A percentile compares a stretch with the other conserved stretches of the same genome.
Evolutionary conservation across 2,113 vertebrate genomes (phyloP).

Genomic region (Cyanoramphus novaezelandiae): DNA sequence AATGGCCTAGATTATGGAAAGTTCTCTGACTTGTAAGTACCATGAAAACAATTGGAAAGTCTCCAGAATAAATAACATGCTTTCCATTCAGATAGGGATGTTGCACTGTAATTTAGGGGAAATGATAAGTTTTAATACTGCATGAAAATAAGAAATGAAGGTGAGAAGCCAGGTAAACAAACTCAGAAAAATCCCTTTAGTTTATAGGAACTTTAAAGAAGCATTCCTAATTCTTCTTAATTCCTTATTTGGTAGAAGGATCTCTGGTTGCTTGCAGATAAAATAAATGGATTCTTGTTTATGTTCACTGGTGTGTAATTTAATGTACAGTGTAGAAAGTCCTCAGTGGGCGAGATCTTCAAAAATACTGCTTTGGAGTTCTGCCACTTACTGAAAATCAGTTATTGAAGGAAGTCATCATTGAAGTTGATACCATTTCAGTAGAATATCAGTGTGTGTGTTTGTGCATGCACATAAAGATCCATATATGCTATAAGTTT

Average conservation of each 20-base stretch:
- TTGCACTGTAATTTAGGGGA: not conserved
- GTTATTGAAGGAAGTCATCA: not conserved
- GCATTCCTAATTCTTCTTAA: not conserved
- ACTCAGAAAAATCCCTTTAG: not conserved
- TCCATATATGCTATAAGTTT: not conserved
- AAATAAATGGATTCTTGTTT: not conserved
- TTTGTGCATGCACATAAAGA: fast-evolving
- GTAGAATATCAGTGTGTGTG: not conserved
- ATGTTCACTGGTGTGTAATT: not conserved
- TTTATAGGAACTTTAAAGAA: not conserved
- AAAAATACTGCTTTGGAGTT: not conserved
- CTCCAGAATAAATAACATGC: not conserved
- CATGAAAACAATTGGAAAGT: not conserved
- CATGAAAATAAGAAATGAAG: not conserved
- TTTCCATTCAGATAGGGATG: not conserved
- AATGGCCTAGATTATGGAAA: not conserved
- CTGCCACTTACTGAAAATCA: not conserved
- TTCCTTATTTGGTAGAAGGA: not conserved
- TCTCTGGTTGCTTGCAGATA: not conserved
- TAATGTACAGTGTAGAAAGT: not conserved
- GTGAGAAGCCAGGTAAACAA: not conserved
- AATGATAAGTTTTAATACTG: not conserved
- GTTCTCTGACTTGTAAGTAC: not conserved
- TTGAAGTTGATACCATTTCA: not conserved
- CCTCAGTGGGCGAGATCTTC: not conserved